Base-by-base conservation (phyloP, 2,888 invertebrate species). In the Pyrrhia umbra region DNA sequence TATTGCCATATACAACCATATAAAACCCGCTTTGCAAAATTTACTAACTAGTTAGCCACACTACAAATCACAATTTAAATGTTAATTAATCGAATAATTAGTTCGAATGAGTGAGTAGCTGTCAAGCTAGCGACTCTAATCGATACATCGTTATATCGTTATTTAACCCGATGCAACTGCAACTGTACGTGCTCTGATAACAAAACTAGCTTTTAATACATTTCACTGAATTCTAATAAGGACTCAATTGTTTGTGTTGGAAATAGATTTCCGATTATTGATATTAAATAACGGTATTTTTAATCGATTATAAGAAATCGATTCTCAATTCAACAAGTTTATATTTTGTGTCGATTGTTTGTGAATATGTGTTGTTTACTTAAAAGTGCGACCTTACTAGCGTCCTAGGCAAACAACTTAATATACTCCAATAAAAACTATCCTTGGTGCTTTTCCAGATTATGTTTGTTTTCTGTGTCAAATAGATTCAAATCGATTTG, bases 141-240 rank as follows among this genome's bases (percentile, higher is more conserved):
- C 65, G 52, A 56, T 64, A 64, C 59, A 58, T 73, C 23, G 20
- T 45, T 27, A 52, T 56, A 62, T 50, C 50, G 18, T 25, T 50
- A 43, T 23, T 54, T 50, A 39, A 51, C 34, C 15, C 27, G 30
- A 45, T 63, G 51, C 43, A 42, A 43, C 5, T 30, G 54, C 42
- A 54, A 65, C 60, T 18, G 56, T 56, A 62, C 69, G 64, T 77
- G 75, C 34, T 58, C 23, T 23, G 50, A 72, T 75, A 75, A 62
- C 63, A 39, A 52, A 62, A 73, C 46, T 40, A 43, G 20, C n/a
- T 55, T 57, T 51, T 49, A 50, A 60, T 55, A 25, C 30, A 60
- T 68, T 60, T 55, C 56, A 51, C 13, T 60, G 54, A 63, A 63
- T 51, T 54, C 40, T 69, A 50, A 25, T 50, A 57, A 25, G 6